Conservation (phyloP, 2,797 vertebrate genomes). For the Lepus oiostolus region DNA sequence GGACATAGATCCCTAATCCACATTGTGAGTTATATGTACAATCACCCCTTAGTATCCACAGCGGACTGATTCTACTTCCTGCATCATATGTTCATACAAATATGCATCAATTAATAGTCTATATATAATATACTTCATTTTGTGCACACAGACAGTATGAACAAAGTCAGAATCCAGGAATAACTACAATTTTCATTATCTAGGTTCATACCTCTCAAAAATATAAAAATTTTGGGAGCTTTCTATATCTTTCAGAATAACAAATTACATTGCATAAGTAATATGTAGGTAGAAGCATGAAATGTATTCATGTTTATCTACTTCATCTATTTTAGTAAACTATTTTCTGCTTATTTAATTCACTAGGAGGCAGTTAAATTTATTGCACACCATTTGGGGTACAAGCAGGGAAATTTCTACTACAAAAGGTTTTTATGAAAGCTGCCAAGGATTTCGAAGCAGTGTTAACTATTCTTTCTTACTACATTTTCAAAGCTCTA, state of each 20-base stretch:
- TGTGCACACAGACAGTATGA: neutral
- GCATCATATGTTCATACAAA: too few relatives aligned
- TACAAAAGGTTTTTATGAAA: neutral
- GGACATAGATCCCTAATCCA: too few relatives aligned
- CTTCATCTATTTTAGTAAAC: slow-evolving; percentile 4
- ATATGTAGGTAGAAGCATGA: neutral
- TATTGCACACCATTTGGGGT: neutral
- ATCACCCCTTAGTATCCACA: too few relatives aligned
- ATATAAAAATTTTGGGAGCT: neutral
- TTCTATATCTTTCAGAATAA: neutral
- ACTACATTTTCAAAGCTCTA: neutral
- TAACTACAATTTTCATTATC: neutral
- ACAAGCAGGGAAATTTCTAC: neutral
- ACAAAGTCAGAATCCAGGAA: neutral
- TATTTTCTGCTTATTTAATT: neutral
- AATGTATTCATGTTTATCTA: neutral
- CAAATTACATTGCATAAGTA: neutral
- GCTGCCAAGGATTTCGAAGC: neutral
- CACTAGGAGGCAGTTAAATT: neutral
- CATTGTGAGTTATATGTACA: too few relatives aligned
- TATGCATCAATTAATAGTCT: too few relatives aligned
- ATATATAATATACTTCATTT: neutral
- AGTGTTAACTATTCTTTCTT: neutral
- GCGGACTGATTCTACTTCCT: too few relatives aligned
- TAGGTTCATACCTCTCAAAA: neutral